These are phyloP conservation scores for Limonius californicus DNA, from an alignment of 1,140 invertebrate genomes.

Conservation along the genomic window DNA sequence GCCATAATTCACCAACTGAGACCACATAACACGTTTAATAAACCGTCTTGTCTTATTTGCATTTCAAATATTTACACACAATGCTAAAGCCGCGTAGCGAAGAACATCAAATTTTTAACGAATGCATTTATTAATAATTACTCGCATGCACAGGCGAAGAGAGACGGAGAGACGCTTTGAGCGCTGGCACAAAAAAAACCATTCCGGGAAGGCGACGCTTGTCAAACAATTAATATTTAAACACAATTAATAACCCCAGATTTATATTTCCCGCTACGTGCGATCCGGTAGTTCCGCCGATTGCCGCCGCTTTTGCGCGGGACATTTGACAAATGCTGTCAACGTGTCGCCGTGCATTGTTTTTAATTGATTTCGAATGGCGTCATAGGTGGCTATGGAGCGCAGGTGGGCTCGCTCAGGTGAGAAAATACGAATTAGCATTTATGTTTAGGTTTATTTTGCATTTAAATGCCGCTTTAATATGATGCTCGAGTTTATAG, in stretches of 20 bases:
- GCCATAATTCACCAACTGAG: too few relatives aligned
- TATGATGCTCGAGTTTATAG: constrained; percentile 13
- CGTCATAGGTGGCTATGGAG: constrained; percentile 8
- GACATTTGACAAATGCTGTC: constrained; percentile 12
- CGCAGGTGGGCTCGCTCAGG: constrained; percentile 8
- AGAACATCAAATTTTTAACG: constrained; percentile 4
- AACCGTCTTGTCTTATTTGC: background rate
- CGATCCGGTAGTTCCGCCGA: constrained; percentile 9
- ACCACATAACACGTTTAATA: background rate
- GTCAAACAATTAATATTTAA: constrained; percentile 17
- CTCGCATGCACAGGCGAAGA: too few relatives aligned
- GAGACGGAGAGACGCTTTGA: too few relatives aligned
- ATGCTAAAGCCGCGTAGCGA: background rate
- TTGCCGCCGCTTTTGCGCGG: constrained; percentile 6
- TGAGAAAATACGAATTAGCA: constrained; percentile 14
- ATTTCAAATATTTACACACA: constrained; percentile 1
- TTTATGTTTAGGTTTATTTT: constrained; percentile 13
- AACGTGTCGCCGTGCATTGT: background rate
- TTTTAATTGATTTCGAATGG: constrained; percentile 5
- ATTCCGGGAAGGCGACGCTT: background rate
- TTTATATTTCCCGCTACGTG: constrained; percentile 18
- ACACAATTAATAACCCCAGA: constrained; percentile 4
- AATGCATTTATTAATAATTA: constrained; percentile 8
- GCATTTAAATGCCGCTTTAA: constrained; percentile 14
- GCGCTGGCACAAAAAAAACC: background rate